Percentiles rank a stretch among this genome's conserved stretches.
These are phyloP conservation scores for Poecilia gillii DNA, from an alignment of 2,797 vertebrate species.

Conservation along the genomic window DNA sequence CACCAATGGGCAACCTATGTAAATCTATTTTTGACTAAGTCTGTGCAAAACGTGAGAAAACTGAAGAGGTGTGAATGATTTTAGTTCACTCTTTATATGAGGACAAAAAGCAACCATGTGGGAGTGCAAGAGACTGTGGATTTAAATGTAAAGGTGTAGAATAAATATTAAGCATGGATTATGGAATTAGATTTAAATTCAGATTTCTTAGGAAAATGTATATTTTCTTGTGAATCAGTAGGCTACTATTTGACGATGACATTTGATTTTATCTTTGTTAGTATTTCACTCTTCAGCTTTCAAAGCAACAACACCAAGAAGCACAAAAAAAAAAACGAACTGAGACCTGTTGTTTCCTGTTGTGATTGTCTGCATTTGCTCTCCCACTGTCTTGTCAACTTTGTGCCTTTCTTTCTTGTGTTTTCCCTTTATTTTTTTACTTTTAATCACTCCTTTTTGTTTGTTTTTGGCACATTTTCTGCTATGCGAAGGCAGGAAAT, in stretches of 20 bases:
- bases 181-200: not conserved
- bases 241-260: not conserved
- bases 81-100: not conserved
- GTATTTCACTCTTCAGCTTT: not conserved
- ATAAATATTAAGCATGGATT: not conserved
- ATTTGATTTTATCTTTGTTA: not conserved
- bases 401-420: not conserved
- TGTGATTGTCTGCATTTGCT: not conserved
- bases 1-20: not conserved
- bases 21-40: not conserved
- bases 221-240: not conserved
- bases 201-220: not conserved
- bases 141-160: not conserved
- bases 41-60: not conserved
- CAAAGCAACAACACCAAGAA: not conserved
- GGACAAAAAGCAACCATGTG: not conserved
- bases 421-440: not conserved
- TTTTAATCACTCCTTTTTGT: not conserved
- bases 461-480: not conserved
- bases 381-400: not conserved
- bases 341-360: conserved; percentile 23
- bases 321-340: not conserved
- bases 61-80: not conserved
- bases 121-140: not conserved
- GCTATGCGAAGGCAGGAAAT: not conserved